A percentile compares a stretch with the other conserved stretches of the same genome.
phyloP scores from a whole-genome alignment of 2,888 invertebrate species.

The Rhorus exstirpatorius region DNA sequence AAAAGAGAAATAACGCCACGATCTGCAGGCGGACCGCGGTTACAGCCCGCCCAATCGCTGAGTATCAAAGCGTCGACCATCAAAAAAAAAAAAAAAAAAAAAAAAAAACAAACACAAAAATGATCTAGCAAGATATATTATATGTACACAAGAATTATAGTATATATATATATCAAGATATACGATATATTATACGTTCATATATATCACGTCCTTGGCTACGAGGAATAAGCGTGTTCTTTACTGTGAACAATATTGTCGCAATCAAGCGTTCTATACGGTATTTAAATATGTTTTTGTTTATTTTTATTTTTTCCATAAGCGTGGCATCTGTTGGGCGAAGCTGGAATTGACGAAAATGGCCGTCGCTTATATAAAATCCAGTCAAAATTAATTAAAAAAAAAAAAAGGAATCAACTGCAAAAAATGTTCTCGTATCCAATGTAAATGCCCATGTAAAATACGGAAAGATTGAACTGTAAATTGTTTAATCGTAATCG shows the following conservation, averaged over 20 bases:
- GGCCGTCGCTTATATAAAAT: background rate
- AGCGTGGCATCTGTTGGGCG: background rate
- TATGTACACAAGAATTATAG: constrained; percentile 49
- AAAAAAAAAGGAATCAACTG: background rate
- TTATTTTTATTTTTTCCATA: constrained; percentile 1
- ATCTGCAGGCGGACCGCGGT: constrained; percentile 73
- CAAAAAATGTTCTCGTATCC: background rate
- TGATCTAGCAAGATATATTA: constrained; percentile 44
- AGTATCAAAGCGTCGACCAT: constrained; percentile 55
- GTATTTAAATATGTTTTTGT: background rate
- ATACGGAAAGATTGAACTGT: background rate
- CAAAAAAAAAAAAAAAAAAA: constrained; percentile 46
- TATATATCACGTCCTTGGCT: constrained; percentile 51
- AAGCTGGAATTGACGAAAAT: constrained; percentile 17
- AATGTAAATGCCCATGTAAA: background rate
- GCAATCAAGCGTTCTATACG: constrained; percentile 22
- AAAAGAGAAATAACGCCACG: constrained; percentile 64
- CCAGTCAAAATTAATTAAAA: background rate
- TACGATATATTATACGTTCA: constrained; percentile 45
- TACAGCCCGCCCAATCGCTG: constrained; percentile 63
- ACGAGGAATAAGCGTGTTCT: constrained; percentile 41
- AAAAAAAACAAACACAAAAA: no score
- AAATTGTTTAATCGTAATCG: background rate
- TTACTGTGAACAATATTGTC: constrained; percentile 53
- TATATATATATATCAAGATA: constrained; percentile 49